Evolutionary conservation across 2,113 vertebrate species (phyloP).

Genomic region (Urocolius indicus): DNA sequence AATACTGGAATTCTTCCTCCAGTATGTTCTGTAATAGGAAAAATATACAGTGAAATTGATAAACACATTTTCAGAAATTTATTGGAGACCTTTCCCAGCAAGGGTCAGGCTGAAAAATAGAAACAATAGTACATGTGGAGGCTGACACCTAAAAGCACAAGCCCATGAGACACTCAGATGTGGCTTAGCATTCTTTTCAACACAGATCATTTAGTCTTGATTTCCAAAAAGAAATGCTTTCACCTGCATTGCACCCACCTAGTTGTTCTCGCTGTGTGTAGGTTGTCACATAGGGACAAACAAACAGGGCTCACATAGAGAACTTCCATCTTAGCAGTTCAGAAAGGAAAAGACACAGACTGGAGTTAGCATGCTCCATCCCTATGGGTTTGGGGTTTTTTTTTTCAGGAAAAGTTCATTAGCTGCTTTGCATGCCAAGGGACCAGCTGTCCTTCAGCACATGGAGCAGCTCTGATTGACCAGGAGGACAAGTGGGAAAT

Average conservation of each 20-base stretch:
- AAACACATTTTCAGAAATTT: not conserved
- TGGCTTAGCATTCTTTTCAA: constrained; percentile 4
- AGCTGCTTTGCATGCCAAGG: constrained; percentile 58
- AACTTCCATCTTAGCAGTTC: not conserved
- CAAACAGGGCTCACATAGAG: not conserved
- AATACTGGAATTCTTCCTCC: not conserved
- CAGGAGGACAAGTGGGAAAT: constrained; percentile 65
- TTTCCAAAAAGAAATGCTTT: constrained; percentile 26
- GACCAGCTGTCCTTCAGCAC: constrained; percentile 69
- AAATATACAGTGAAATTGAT: not conserved
- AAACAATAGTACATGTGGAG: not conserved
- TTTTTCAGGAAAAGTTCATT: constrained; percentile 52
- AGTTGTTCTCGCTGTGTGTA: not conserved
- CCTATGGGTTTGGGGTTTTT: not conserved
- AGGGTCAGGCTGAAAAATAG: constrained; percentile 1
- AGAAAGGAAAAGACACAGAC: not conserved
- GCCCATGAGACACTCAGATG: not conserved
- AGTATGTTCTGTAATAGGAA: not conserved
- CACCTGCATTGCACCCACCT: not conserved
- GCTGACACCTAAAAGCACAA: not conserved
- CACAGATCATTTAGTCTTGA: not conserved
- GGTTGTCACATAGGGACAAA: not conserved
- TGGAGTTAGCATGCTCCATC: not conserved
- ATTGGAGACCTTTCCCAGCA: constrained; percentile 1
- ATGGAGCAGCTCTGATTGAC: constrained; percentile 56